Evolutionary conservation across 2,888 invertebrate species (phyloP), one percentile per base, ranked within the genome.

Genomic region (Ennomos fuscantarius): DNA sequence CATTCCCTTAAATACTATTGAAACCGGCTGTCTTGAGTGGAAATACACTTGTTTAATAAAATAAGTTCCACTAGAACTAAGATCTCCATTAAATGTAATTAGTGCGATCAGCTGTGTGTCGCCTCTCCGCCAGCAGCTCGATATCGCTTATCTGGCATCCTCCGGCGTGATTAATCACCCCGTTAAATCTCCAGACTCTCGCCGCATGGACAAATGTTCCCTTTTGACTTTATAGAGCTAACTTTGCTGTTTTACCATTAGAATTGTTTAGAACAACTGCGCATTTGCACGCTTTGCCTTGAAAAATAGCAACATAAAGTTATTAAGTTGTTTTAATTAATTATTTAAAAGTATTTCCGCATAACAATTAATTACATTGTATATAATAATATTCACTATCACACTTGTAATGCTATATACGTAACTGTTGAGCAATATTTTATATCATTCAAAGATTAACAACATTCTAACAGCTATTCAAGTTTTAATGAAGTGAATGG

Each of bases 141-240:
- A 72, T 66, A 69, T 70, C 73, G 78, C 83, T 86, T 86, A 86
- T 84, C 86, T 81, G 78, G 70, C 78, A 73, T 78, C 79, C 81
- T 80, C 80, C 76, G 76, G 72, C 63, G 80, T 87, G 84, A 89
- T 89, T 86, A 86, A 89, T 89, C 81, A 77, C 76, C 79, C 71
- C 68, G 75, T 73, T 81, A 77, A 78, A 82, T 86, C 82, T 84
- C 74, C 72, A 75, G 79, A 77, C 80, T 79, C 79, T 76, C 75
- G 70, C 74, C 72, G 65, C 77, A 76, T 78, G 72, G 69, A 74
- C 70, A 69, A 76, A 72, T 69, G 70, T 69, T 67, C 68, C 67
- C 71, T 63, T 69, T 69, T 72, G 66, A 65, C 73, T 76, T 24
- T 77, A 82, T 79, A 78, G 72, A 73, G 70, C 70, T 69, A 57